Evolutionary conservation across 2,797 vertebrate genomes (phyloP).

Genomic region (Urosaurus nigricauda): DNA sequence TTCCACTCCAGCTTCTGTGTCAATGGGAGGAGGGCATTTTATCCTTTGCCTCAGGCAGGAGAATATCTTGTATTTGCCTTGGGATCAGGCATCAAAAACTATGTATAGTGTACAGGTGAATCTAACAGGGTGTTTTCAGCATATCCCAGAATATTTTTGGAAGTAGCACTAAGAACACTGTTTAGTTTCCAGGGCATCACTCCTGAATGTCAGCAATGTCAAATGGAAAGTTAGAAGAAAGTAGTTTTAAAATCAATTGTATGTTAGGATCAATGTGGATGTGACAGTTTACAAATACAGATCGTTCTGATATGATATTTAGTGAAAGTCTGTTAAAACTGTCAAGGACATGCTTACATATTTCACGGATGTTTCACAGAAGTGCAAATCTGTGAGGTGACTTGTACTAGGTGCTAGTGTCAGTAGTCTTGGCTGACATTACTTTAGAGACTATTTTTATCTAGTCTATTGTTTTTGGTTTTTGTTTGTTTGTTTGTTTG

Average conservation of each 20-base stretch:
- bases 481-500: not conserved
- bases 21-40: not conserved
- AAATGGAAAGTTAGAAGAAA: not conserved
- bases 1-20: not conserved
- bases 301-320: not conserved
- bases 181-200: not conserved
- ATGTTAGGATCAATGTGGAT: not conserved
- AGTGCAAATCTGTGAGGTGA: not conserved
- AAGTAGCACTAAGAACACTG: not conserved
- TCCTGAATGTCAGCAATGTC: not conserved
- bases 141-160: not conserved
- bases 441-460: not conserved
- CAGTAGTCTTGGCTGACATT: not conserved
- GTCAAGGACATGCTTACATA: not conserved
- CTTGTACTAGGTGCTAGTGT: not conserved
- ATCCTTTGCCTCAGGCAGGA: not conserved
- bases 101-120: not conserved
- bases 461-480: not conserved
- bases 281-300: not conserved
- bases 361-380: not conserved
- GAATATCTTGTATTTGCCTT: not conserved
- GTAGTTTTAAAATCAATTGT: conserved; percentile 6
- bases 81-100: not conserved
- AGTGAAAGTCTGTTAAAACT: not conserved
- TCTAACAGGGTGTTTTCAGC: not conserved